Base-by-base conservation (phyloP, 2,888 invertebrate species). In the Abrostola tripartita region DNA sequence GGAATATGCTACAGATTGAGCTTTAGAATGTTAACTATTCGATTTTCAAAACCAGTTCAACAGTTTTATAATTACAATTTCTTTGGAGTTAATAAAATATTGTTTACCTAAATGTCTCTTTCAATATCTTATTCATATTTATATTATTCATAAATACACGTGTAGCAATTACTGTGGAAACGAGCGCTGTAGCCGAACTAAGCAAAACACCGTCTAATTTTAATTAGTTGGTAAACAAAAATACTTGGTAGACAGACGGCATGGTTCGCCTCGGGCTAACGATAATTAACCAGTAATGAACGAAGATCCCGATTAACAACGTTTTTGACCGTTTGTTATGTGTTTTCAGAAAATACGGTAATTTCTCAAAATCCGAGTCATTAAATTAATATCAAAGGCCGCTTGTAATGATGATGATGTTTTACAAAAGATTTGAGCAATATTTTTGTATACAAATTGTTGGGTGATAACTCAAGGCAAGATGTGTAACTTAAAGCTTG, bases 141-240 rank as follows among this genome's bases (percentile, higher is more conserved):
- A n/a, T n/a, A n/a, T 24, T 52, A 55, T 71, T 61, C 66, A 67
- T 63, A 12, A 58, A 58, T 72, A 86, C 86, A 87, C 84, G 81
- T 86, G 87, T 89, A 88, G 71, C 85, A 88, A 89, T 89, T 89
- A 88, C 82, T 81, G 74, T 73, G 79, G 84, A 86, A 84, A 82
- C 79, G 78, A 76, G 81, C 73, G 68, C 81, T 81, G 83, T 84
- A 74, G 71, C 79, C 68, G 74, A 76, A 76, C 62, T 63, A 65
- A 68, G 68, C 69, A 75, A 83, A 84, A 85, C 81, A 81, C 79
- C 79, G 83, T 79, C 69, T 85, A 84, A 85, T 89, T 81, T 86
- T 89, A 90, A 92, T 93, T 91, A 91, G 88, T 90, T 90, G 79
- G 82, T 88, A 88, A 92, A 91, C 88, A 89, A 90, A 89, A 86